These are phyloP conservation scores for Meteorus sp. DNA, from an alignment of 1,140 invertebrate genomes.

Conservation along the genomic window DNA sequence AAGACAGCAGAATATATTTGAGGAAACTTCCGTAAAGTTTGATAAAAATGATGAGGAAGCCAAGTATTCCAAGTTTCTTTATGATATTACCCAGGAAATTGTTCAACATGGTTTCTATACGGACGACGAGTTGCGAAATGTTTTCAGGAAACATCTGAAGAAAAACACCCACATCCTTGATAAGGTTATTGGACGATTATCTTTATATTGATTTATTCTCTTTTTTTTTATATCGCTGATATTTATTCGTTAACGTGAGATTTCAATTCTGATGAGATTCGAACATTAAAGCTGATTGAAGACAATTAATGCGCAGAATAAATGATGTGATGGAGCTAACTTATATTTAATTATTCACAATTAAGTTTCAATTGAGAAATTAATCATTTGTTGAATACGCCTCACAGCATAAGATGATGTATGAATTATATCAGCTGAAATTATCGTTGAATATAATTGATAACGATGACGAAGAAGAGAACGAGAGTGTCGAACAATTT, in stretches of 20 bases:
- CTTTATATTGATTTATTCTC: not conserved
- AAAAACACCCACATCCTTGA: constrained; percentile 45
- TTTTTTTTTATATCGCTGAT: no score
- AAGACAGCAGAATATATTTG: constrained; percentile 7
- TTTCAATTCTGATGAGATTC: not conserved
- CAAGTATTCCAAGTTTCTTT: constrained; percentile 57
- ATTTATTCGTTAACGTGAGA: no score
- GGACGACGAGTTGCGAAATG: constrained; percentile 54
- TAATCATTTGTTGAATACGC: not conserved
- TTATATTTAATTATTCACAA: no score
- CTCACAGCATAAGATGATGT: constrained; percentile 52
- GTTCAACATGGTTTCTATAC: constrained; percentile 57
- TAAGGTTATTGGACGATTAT: constrained; percentile 37
- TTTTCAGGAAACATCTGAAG: constrained; percentile 54
- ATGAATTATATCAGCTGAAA: constrained; percentile 55
- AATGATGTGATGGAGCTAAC: no score
- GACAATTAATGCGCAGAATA: no score
- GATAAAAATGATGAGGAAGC: constrained; percentile 41
- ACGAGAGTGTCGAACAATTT: constrained; percentile 32
- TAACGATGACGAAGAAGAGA: constrained; percentile 44
- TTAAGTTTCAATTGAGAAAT: no score
- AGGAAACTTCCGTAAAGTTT: not conserved
- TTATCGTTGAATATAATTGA: constrained; percentile 49
- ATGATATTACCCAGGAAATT: constrained; percentile 61
- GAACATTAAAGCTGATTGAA: not conserved